phyloP scores from a whole-genome alignment of 2,888 invertebrate genomes.

The Noctua comes region DNA sequence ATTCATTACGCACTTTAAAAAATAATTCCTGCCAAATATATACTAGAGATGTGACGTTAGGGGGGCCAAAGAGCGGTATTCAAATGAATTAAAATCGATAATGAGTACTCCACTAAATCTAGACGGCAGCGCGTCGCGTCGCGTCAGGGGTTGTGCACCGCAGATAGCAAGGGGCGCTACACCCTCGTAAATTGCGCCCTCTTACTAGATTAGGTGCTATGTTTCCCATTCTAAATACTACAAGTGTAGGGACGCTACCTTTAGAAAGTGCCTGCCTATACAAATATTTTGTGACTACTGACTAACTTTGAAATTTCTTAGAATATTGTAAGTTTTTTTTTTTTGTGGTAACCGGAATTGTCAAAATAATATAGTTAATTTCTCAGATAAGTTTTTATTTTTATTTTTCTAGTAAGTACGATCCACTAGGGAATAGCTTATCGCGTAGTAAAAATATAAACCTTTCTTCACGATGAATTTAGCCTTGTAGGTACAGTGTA shows the following conservation, averaged over 20 bases:
- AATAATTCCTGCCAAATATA: slow-evolving; percentile 53
- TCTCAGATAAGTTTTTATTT: neutral
- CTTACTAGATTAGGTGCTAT: slow-evolving; percentile 76
- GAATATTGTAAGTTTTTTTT: neutral
- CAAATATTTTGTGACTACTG: slow-evolving; percentile 54
- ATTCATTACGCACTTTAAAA: slow-evolving; percentile 45
- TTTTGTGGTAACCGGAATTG: too few relatives aligned
- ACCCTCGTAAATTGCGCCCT: slow-evolving; percentile 72
- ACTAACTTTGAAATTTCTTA: slow-evolving; percentile 9
- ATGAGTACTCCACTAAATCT: slow-evolving; percentile 69
- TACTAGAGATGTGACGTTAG: slow-evolving; percentile 43
- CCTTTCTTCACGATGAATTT: neutral
- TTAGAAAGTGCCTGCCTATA: slow-evolving; percentile 31
- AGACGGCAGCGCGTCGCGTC: slow-evolving; percentile 69
- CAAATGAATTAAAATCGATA: slow-evolving; percentile 76
- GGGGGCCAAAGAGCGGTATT: slow-evolving; percentile 62
- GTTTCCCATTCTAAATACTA: slow-evolving; percentile 71
- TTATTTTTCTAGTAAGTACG: neutral
- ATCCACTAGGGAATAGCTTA: neutral
- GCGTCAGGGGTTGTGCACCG: slow-evolving; percentile 63
- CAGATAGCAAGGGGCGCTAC: slow-evolving; percentile 63
- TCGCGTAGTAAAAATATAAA: neutral
- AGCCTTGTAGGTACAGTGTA: neutral
- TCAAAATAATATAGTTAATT: neutral
- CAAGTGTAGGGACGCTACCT: slow-evolving; percentile 62